Base-by-base conservation (phyloP, 2,113 vertebrate genomes). In the Ceyx cyanopectus region DNA sequence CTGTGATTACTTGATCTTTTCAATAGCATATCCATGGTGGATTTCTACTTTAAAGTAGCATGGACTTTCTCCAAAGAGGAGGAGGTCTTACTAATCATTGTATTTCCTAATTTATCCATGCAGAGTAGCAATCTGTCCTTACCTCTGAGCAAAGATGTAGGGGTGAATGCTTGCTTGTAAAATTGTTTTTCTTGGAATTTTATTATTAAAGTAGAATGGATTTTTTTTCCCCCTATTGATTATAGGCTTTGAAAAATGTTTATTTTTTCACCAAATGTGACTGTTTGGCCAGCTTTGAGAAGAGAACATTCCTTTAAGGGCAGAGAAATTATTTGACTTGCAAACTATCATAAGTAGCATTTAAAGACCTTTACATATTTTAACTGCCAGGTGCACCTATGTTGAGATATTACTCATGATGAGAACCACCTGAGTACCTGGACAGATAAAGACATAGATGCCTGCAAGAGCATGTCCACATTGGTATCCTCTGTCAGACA, bases 101-200 rank as follows among this genome's bases (percentile, higher is more conserved):
- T n/a, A n/a, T n/a, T n/a, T n/a, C n/a, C n/a, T n/a, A n/a, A n/a
- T n/a, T n/a, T n/a, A n/a, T n/a, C n/a, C n/a, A n/a, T n/a, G n/a
- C n/a, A n/a, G n/a, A n/a, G n/a, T n/a, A n/a, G n/a, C n/a, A n/a
- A n/a, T n/a, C n/a, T n/a, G n/a, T n/a, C n/a, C n/a, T n/a, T n/a
- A n/a, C n/a, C n/a, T n/a, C n/a, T n/a, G n/a, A n/a, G n/a, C n/a
- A n/a, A n/a, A n/a, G n/a, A n/a, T n/a, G n/a, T n/a, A n/a, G n/a
- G n/a, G n/a, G n/a, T n/a, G 90, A 92, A 92, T 93, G 72, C 66
- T 87, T 85, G 23, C 74, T 91, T 92, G 43, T 77, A 80, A 96
- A 95, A 82, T 46, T 77, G 70, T 93, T 96, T 96, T 93, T 82
- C 89, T 94, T 96, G 87, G 87, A 91, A 79, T 94, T 94, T 87